Base-by-base conservation (phyloP, 1,140 invertebrate species). In the Telenomus remus region DNA sequence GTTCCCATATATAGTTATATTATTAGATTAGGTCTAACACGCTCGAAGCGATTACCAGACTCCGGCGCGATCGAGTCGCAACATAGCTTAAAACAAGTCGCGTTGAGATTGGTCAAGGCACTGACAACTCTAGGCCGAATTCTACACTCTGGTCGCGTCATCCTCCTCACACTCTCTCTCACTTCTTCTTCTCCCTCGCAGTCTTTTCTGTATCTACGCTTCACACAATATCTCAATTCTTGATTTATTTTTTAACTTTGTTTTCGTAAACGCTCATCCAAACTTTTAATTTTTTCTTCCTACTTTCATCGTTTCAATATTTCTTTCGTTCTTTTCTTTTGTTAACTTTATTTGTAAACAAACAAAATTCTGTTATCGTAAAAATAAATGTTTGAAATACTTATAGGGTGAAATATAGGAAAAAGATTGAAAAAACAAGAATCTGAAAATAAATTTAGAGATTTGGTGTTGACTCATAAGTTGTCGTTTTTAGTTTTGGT, bases 61-160 rank as follows among this genome's bases (percentile, higher is more conserved):
- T 82, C 82, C 83, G 37, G 2, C 68, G 80, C 84, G 81, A 84
- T 82, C 83, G 61, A 73, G 80, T 71, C 77, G 76, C 71, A 82
- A 80, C 77, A 83, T 85, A 87, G 85, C 85, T 87, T 87, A 87
- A 87, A 87, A 87, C 85, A 84, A 86, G 85, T 85, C 77, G 80
- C 83, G 82, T 87, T 87, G 85, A 85, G 85, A 86, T 87, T 87
- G 85, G 85, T 87, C 85, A 87, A 87, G 85, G 85, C 85, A 85
- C 84, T 71, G 81, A 83, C 83, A 82, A 79, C 80, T 85, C 83
- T 86, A 86, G 80, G 84, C 79, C 77, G 79, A 78, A 78, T 78
- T 77, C 78, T 77, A 81, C 61, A 73, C 79, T 71, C 50, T 56
- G 54, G 47, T 35, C 66, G 78, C 71, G 63, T 70, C 56, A 70